Percentiles rank a stretch among this genome's conserved stretches.
These are phyloP conservation scores for Rachycentron canadum DNA, from an alignment of 2,797 vertebrate species.

Conservation along the genomic window DNA sequence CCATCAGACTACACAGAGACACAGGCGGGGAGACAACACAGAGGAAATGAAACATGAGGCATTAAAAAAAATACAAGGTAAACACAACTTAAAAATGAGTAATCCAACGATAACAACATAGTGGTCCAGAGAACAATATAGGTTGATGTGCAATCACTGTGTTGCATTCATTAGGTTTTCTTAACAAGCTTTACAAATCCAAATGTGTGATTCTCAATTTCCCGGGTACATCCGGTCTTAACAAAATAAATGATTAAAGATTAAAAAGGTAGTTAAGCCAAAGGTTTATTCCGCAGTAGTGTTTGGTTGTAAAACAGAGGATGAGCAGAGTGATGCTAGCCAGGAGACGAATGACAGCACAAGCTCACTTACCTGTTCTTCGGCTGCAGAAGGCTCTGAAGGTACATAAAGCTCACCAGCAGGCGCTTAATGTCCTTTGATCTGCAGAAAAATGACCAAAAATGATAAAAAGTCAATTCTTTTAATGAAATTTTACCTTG, in stretches of 20 bases:
- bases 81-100: neutral
- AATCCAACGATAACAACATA: neutral
- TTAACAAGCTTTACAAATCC: neutral
- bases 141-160: too few species aligned
- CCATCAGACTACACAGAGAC: constrained; percentile 84
- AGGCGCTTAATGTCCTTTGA: constrained; percentile 97
- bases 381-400: constrained; percentile 96
- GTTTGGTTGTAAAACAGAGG: neutral
- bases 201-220: constrained; percentile 15
- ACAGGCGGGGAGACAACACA: neutral
- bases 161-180: neutral
- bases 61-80: neutral
- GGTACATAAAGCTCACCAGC: constrained; percentile 98
- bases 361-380: constrained; percentile 90
- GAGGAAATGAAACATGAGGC: neutral
- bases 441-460: constrained; percentile 70
- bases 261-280: neutral
- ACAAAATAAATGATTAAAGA: neutral
- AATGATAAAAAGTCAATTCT: neutral
- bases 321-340: neutral
- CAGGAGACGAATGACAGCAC: neutral
- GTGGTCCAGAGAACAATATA: neutral
- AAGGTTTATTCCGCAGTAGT: neutral
- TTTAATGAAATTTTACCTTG: neutral
- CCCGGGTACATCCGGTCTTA: neutral